Evolutionary conservation across 2,797 vertebrate genomes (phyloP).

Genomic region (Florisuga fusca): DNA sequence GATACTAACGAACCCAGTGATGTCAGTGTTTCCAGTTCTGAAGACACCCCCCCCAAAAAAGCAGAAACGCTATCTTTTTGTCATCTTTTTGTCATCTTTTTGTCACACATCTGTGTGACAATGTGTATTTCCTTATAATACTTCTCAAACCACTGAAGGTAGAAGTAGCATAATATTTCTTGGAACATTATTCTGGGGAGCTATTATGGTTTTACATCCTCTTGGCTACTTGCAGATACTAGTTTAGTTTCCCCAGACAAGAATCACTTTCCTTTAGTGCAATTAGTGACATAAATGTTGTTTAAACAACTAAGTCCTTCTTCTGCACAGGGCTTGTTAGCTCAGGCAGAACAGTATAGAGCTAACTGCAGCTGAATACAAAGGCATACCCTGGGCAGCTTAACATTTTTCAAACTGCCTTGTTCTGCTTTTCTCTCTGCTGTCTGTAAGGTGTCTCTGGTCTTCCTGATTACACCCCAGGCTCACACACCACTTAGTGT

Average conservation of each 20-base stretch:
- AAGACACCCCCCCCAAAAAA: background rate
- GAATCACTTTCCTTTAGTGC: background rate
- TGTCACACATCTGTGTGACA: background rate
- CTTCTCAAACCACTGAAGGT: background rate
- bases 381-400: background rate
- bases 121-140: background rate
- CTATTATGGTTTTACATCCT: background rate
- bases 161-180: background rate
- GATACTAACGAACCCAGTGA: background rate
- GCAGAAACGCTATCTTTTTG: background rate
- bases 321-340: background rate
- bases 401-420: background rate
- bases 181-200: background rate
- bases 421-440: background rate
- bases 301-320: background rate
- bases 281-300: background rate
- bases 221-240: background rate
- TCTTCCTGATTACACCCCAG: background rate
- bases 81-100: no score
- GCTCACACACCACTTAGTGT: background rate
- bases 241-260: background rate
- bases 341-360: background rate
- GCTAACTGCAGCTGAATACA: background rate
- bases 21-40: background rate
- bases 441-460: background rate